Percentiles rank a stretch among this genome's conserved stretches.
Evolutionary conservation across 2,113 vertebrate genomes (phyloP).

Genomic region (Mastomys coucha): DNA sequence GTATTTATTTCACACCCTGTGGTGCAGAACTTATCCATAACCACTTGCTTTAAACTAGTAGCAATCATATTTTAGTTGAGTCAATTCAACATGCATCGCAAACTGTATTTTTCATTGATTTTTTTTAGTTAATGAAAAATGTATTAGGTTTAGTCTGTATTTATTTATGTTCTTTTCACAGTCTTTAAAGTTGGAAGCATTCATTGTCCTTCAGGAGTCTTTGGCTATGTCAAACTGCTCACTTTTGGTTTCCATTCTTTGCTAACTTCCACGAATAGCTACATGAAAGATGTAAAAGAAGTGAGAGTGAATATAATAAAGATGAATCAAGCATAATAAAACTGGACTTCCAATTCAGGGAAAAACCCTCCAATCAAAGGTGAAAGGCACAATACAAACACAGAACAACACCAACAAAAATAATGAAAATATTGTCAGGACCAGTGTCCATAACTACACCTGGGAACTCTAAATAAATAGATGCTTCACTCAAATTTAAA

Average conservation of each 20-base stretch:
- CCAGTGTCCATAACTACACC: neutral
- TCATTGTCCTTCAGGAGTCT: conserved; percentile 23
- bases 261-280: conserved; percentile 40
- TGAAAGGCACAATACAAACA: neutral
- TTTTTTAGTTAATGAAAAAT: neutral
- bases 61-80: neutral
- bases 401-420: neutral
- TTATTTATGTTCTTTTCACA: conserved; percentile 29
- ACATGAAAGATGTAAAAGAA: conserved; percentile 25
- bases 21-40: neutral
- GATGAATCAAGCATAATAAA: neutral
- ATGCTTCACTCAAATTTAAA: neutral
- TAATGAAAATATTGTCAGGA: neutral
- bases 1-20: neutral
- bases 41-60: neutral
- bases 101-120: conserved; percentile 29
- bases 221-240: neutral
- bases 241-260: neutral
- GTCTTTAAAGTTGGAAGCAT: neutral
- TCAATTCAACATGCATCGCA: neutral
- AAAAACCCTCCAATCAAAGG: neutral
- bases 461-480: neutral
- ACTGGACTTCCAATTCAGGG: neutral
- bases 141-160: neutral
- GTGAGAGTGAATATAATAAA: neutral